These are phyloP conservation scores for Scaeva pyrastri DNA, from an alignment of 2,888 invertebrate species.

Conservation along the genomic window DNA sequence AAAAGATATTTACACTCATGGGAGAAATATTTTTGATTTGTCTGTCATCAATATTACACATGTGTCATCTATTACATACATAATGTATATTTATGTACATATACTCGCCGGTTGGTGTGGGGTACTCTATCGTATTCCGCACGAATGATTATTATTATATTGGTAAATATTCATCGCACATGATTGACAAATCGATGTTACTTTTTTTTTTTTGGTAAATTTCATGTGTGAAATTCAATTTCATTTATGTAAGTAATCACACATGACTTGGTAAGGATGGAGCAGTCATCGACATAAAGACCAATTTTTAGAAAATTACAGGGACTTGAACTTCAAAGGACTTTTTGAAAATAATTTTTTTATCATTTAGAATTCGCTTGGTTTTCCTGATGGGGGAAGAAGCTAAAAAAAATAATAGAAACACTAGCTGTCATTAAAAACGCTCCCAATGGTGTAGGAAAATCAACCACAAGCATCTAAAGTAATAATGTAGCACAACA, in stretches of 20 bases:
- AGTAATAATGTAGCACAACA: too few relatives aligned
- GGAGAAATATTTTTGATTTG: slow-evolving; percentile 1
- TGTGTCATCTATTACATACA: too few relatives aligned
- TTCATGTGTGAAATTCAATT: not conserved
- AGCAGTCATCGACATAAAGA: not conserved
- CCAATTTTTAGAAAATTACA: not conserved
- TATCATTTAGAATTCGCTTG: too few relatives aligned
- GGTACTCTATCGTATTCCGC: not conserved
- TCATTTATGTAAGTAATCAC: not conserved
- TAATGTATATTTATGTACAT: too few relatives aligned
- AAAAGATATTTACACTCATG: not conserved
- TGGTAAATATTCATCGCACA: not conserved
- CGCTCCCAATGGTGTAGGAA: too few relatives aligned
- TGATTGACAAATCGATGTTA: not conserved
- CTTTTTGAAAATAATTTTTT: not conserved
- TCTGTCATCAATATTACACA: not conserved
- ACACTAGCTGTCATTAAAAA: too few relatives aligned
- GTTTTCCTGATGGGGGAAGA: too few relatives aligned
- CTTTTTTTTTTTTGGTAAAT: too few relatives aligned
- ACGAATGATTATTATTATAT: not conserved
- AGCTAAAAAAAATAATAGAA: too few relatives aligned
- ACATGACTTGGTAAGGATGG: not conserved
- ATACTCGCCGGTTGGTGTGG: too few relatives aligned
- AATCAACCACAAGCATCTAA: too few relatives aligned
- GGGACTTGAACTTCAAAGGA: not conserved